phyloP scores from a whole-genome alignment of 1,140 invertebrate species.

The Heliconius congener region DNA sequence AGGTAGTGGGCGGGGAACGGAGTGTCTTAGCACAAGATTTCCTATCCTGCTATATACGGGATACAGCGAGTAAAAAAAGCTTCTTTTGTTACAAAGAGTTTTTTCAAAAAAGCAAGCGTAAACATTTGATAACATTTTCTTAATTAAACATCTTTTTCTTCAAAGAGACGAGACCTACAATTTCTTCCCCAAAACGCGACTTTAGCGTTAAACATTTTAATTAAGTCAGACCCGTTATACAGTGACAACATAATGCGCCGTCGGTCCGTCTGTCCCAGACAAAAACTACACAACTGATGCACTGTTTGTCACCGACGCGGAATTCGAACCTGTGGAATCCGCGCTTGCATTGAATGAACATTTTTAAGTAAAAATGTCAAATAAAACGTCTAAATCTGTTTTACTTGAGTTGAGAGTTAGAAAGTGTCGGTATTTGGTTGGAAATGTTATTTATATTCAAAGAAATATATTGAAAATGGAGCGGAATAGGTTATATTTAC shows the following conservation, averaged over 20 bases:
- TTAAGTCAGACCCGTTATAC: conserved; percentile 31
- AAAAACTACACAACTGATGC: conserved; percentile 38
- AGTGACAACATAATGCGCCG: conserved; percentile 43
- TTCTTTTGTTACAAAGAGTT: no score
- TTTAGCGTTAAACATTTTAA: conserved; percentile 29
- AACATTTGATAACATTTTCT: neutral
- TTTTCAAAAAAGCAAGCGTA: no score
- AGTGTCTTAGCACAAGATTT: no score
- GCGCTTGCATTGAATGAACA: conserved; percentile 13
- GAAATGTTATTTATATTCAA: no score
- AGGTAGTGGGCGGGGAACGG: no score
- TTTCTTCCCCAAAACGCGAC: neutral
- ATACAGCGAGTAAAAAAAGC: no score
- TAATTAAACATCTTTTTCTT: neutral
- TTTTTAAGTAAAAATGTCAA: conserved; percentile 27
- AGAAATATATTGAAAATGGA: neutral
- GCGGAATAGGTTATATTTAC: neutral
- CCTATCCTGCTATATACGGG: no score
- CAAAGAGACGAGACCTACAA: neutral
- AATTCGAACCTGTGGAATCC: conserved; percentile 18
- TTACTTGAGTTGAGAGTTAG: neutral
- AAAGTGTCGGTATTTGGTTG: neutral
- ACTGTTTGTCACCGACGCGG: conserved; percentile 38
- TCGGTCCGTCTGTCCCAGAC: conserved; percentile 35
- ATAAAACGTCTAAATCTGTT: conserved; percentile 9